Conservation (phyloP, 1,140 invertebrate species). For the Drepana arcuata region DNA sequence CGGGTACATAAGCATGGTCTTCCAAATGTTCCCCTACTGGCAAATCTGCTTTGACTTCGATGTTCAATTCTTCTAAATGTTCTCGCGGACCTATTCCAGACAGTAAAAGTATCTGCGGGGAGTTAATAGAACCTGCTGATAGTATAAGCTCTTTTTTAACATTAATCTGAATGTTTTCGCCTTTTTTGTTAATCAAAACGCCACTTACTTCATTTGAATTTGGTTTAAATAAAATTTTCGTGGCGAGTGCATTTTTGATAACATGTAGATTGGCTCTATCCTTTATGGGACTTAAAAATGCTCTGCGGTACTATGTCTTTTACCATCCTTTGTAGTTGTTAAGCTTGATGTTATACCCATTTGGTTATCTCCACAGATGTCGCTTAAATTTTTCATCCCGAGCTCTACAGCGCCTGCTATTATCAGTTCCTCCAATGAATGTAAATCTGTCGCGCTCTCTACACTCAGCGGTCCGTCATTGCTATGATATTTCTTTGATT, state of each 20-base stretch:
- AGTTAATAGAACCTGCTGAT: slow-evolving; percentile 79
- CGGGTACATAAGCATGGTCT: slow-evolving; percentile 72
- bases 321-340: slow-evolving; percentile 65
- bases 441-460: slow-evolving; percentile 77
- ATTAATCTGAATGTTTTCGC: slow-evolving; percentile 53
- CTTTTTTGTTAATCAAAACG: slow-evolving; percentile 73
- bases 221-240: slow-evolving; percentile 74
- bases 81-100: slow-evolving; percentile 82
- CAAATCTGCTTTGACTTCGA: slow-evolving; percentile 73
- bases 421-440: slow-evolving; percentile 79
- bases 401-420: slow-evolving; percentile 80
- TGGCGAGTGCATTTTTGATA: slow-evolving; percentile 75
- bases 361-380: slow-evolving; percentile 69
- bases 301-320: slow-evolving; percentile 45
- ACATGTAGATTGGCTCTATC: slow-evolving; percentile 79
- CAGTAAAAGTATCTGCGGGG: slow-evolving; percentile 80
- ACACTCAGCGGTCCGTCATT: slow-evolving; percentile 84
- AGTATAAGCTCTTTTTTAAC: slow-evolving; percentile 78
- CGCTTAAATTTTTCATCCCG: slow-evolving; percentile 75
- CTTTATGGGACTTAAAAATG: slow-evolving; percentile 62
- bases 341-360: slow-evolving; percentile 22
- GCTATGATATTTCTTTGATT: slow-evolving; percentile 73
- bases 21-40: slow-evolving; percentile 78
- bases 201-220: slow-evolving; percentile 69
- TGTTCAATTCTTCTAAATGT: slow-evolving; percentile 76